Conservation (phyloP, 2,113 vertebrate species). For the Haemorhous mexicanus region DNA sequence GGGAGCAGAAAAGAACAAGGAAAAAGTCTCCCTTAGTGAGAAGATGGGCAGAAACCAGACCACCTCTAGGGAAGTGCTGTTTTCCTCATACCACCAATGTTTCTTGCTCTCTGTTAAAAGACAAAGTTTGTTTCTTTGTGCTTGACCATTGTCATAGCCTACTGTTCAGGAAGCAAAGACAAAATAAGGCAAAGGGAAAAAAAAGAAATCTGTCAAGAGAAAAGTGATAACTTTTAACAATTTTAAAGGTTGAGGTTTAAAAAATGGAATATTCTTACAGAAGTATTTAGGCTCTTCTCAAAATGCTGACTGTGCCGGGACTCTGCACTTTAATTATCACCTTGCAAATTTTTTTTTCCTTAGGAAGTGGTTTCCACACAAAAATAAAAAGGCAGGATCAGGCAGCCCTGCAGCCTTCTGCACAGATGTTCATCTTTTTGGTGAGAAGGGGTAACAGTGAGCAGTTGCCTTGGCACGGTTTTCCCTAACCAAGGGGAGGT, state of each 20-base stretch:
- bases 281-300: background rate
- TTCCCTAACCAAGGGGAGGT: background rate
- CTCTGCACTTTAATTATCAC: background rate
- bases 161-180: background rate
- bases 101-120: background rate
- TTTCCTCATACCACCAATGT: background rate
- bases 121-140: background rate
- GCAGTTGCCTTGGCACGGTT: background rate
- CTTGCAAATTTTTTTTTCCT: background rate
- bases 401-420: background rate
- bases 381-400: background rate
- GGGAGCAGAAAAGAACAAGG: background rate
- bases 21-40: background rate
- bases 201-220: background rate
- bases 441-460: background rate
- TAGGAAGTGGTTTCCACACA: background rate
- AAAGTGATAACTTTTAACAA: background rate
- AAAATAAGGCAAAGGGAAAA: background rate
- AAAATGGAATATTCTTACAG: background rate
- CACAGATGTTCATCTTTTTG: background rate
- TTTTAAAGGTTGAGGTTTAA: background rate
- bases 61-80: background rate
- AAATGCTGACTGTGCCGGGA: background rate
- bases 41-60: background rate
- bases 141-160: background rate